Evolutionary conservation across 2,888 invertebrate genomes (phyloP).

Genomic region (Volucella inflata): DNA sequence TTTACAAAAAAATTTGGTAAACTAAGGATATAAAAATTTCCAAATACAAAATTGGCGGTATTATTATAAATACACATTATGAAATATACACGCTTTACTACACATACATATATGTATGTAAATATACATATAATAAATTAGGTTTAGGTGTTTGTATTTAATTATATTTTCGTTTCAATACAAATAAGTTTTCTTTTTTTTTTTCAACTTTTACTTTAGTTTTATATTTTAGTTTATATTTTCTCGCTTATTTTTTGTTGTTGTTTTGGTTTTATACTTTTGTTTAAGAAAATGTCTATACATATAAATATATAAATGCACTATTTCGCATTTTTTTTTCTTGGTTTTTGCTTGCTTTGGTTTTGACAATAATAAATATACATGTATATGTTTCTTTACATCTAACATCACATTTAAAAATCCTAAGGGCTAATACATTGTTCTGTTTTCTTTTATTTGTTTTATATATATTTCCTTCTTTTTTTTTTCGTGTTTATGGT

Average conservation of each 20-base stretch:
- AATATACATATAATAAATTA: constrained; percentile 24
- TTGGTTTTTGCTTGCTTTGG: constrained; percentile 19
- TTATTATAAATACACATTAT: too few species aligned
- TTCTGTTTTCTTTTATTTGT: constrained; percentile 15
- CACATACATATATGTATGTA: too few species aligned
- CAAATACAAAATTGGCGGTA: too few species aligned
- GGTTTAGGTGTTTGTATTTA: constrained; percentile 17
- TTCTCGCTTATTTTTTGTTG: not conserved
- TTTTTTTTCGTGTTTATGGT: constrained; percentile 19
- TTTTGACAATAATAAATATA: constrained; percentile 69
- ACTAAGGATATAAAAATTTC: too few species aligned
- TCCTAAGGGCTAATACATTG: constrained; percentile 71
- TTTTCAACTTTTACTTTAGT: not conserved
- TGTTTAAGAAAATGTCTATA: constrained; percentile 64
- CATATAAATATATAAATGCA: constrained; percentile 71
- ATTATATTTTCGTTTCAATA: constrained; percentile 52
- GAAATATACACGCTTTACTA: too few species aligned
- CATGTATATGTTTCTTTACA: constrained; percentile 66
- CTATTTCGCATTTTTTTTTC: constrained; percentile 58
- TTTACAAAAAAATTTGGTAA: too few species aligned
- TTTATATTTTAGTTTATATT: too few species aligned
- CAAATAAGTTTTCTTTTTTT: constrained; percentile 53
- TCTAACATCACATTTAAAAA: constrained; percentile 76
- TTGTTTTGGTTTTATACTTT: constrained; percentile 33
- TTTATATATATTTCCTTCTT: constrained; percentile 5